Base-by-base conservation (phyloP, 2,113 vertebrate genomes). In the Callopanchax toddi region DNA sequence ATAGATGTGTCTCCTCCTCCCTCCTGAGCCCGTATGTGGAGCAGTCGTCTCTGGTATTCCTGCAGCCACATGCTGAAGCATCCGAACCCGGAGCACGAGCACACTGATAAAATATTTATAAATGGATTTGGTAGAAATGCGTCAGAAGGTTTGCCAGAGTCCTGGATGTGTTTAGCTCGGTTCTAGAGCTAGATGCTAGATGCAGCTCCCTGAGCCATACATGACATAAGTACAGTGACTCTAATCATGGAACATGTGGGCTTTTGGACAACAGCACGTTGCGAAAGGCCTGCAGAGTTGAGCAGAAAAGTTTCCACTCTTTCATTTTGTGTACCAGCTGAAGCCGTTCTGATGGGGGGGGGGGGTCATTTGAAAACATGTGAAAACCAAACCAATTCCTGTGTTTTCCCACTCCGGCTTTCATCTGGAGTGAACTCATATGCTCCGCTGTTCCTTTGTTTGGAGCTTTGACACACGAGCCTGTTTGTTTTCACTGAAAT, bases 401-500 rank as follows among this genome's bases (percentile, higher is more conserved):
- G 52, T 29, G 46, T 78, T 80, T 78, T 70, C 61, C 67, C 34
- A 23, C 68, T 67, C 6, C 1, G 39, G 77, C 75, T 85, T 86
- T 86, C 50, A 83, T 86, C 66, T 65, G 22, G 25, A 54, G 44
- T 67, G 73, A 74, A 84, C 81, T 89, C 63, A 11, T 48, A 61
- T 57, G 68, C 59, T 74, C 75, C 51, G 26, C 46, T 74, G 10
- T 70, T 43, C 74, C 64, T 62, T 89, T 89, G 82, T 88, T 78
- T 68, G 53, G 21, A 49, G 44, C 34, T 17, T 17, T 76, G 71
- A 75, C 71, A 83, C 82, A 88, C 87, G 81, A 63, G 78, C 65
- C 75, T 83, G 80, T 83, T 86, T 85, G 64, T 83, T 81, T 83
- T 84, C 74, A 65, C 73, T 66, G 50, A 87, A 76, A 80, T 72